Evolutionary conservation across 2,797 vertebrate species (phyloP).

Genomic region (Halcyon leucocephala): DNA sequence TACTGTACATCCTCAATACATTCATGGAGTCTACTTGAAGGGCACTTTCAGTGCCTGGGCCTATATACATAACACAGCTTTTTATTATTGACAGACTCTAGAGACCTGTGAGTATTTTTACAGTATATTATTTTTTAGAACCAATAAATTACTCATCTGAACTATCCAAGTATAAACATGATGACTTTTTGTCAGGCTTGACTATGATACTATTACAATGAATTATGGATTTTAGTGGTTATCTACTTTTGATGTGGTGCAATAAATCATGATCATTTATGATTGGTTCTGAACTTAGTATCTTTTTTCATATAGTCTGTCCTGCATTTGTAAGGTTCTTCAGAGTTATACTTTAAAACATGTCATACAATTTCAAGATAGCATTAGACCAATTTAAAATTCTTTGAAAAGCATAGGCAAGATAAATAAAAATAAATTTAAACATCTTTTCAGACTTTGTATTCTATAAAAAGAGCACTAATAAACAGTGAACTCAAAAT

Average conservation of each 20-base stretch:
- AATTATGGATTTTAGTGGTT: constrained; percentile 54
- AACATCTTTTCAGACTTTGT: background rate
- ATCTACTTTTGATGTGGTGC: constrained; percentile 17
- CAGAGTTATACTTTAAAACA: background rate
- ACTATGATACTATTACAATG: constrained; percentile 33
- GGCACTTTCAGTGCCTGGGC: background rate
- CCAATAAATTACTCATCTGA: constrained; percentile 58
- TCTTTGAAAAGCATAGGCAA: background rate
- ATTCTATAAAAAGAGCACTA: background rate
- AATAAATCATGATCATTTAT: constrained; percentile 35
- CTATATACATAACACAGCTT: constrained; percentile 1
- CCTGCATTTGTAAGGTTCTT: background rate
- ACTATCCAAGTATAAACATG: constrained; percentile 46
- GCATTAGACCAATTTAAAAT: background rate
- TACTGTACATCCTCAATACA: background rate
- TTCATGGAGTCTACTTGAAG: constrained; percentile 19
- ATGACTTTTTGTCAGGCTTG: constrained; percentile 49
- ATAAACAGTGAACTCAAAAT: background rate
- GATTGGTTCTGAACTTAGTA: constrained; percentile 13
- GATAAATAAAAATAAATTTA: background rate
- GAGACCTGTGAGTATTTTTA: constrained; percentile 36
- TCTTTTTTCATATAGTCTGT: background rate
- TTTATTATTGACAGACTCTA: constrained; percentile 45
- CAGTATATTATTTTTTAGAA: constrained; percentile 63
- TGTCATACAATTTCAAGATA: background rate